phyloP scores from a whole-genome alignment of 2,797 vertebrate genomes.

The Crocodylus rhombifer region DNA sequence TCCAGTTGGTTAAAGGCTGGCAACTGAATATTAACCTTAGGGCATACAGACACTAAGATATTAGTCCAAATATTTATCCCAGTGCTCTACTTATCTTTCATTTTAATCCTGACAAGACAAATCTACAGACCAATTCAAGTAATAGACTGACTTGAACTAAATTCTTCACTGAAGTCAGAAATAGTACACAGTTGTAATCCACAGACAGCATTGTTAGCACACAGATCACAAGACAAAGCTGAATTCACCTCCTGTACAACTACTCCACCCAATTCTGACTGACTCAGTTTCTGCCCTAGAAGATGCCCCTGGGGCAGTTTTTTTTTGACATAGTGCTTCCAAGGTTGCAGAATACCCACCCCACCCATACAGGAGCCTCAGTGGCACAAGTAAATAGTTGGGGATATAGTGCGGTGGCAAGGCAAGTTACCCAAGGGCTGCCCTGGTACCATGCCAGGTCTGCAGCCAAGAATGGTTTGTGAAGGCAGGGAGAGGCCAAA shows the following conservation, averaged over 20 bases:
- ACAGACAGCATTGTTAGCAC: not conserved
- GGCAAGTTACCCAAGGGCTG: not conserved
- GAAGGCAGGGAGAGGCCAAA: not conserved
- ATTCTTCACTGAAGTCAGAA: not conserved
- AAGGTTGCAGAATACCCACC: not conserved
- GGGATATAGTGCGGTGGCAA: not conserved
- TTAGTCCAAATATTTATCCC: not conserved
- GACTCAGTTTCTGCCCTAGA: not conserved
- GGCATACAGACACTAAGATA: not conserved
- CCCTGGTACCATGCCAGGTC: not conserved
- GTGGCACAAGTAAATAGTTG: not conserved
- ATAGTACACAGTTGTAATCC: not conserved
- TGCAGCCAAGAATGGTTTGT: too few species aligned
- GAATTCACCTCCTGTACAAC: not conserved
- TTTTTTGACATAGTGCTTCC: not conserved
- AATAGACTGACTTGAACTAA: not conserved
- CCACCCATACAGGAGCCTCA: too few species aligned
- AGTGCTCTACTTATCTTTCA: not conserved
- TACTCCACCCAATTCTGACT: not conserved
- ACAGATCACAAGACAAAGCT: fast-evolving
- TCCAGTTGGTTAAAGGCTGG: not conserved
- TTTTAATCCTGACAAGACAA: not conserved
- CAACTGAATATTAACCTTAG: constrained; percentile 23
- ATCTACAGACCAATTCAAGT: not conserved
- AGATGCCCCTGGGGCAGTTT: not conserved